Conservation (phyloP, 2,797 vertebrate species). For the Sebastes miniatus region DNA sequence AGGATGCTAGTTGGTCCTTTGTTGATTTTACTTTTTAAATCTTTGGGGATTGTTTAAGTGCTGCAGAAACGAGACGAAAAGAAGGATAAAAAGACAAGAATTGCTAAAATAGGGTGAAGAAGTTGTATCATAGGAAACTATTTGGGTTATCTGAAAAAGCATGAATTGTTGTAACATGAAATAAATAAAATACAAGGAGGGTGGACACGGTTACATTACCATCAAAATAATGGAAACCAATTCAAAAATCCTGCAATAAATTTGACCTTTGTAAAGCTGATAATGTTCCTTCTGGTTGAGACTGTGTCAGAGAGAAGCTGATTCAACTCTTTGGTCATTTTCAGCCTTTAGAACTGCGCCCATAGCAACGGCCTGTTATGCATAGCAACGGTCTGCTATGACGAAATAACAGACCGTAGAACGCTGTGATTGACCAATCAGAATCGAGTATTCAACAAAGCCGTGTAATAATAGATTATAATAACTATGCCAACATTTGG, state of each 20-base stretch:
- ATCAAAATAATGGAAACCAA: not conserved
- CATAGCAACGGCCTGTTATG: too few relatives aligned
- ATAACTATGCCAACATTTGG: not conserved
- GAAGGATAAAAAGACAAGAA: not conserved
- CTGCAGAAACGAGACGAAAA: not conserved
- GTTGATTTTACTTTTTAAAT: not conserved
- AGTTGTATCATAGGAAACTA: not conserved
- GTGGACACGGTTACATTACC: not conserved
- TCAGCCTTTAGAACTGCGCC: not conserved
- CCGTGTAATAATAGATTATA: too few relatives aligned
- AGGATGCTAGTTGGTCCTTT: not conserved
- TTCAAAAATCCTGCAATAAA: constrained; percentile 53
- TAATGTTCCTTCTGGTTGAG: constrained; percentile 1
- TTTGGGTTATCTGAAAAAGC: not conserved
- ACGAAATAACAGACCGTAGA: too few relatives aligned
- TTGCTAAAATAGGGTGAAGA: not conserved
- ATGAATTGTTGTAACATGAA: constrained; percentile 2
- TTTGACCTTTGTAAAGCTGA: constrained; percentile 36
- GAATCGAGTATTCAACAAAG: too few relatives aligned
- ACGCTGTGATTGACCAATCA: too few relatives aligned
- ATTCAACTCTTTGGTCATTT: too few relatives aligned
- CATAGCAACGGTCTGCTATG: too few relatives aligned
- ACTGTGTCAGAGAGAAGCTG: not conserved
- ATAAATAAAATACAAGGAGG: not conserved
- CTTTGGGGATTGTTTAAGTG: not conserved